Percentiles rank a stretch among this genome's conserved stretches.
Evolutionary conservation across 2,888 invertebrate genomes (phyloP).

Genomic region (Eilema griseolum): DNA sequence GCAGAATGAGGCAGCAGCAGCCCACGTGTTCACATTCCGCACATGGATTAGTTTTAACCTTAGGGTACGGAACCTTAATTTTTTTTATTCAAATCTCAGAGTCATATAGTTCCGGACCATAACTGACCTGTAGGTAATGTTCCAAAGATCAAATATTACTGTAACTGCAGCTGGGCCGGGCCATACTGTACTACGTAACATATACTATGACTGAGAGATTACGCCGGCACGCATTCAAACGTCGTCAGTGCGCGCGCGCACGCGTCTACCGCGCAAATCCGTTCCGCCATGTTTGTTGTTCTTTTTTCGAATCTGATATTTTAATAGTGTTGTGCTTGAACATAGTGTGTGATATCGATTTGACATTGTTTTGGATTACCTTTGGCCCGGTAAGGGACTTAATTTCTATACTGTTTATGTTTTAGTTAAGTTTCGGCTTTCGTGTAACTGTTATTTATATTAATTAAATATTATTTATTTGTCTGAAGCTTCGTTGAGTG

Average conservation of each 20-base stretch:
- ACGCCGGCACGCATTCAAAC: conserved; percentile 48
- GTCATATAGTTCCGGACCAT: not conserved
- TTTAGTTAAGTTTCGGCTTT: conserved; percentile 12
- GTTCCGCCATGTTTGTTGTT: conserved; percentile 62
- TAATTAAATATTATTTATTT: conserved; percentile 15
- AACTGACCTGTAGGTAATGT: conserved; percentile 36
- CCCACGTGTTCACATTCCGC: too few relatives aligned
- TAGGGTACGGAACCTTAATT: too few relatives aligned
- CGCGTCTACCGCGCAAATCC: conserved; percentile 52
- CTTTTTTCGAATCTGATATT: conserved; percentile 55
- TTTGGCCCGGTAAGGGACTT: conserved; percentile 40
- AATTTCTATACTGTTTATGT: conserved; percentile 11
- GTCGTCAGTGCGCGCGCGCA: conserved; percentile 64
- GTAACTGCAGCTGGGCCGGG: conserved; percentile 57
- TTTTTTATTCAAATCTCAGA: not conserved
- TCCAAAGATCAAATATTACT: conserved; percentile 48
- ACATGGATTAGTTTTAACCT: too few relatives aligned
- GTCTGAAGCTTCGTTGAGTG: conserved; percentile 18
- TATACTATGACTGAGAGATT: conserved; percentile 61
- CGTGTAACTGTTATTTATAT: conserved; percentile 16
- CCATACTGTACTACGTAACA: conserved; percentile 75
- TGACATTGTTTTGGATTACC: conserved; percentile 43
- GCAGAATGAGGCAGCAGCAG: too few relatives aligned
- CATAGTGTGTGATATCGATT: conserved; percentile 36
- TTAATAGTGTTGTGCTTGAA: conserved; percentile 45